Evolutionary conservation across 2,888 invertebrate genomes (phyloP), one percentile per base, ranked within the genome.

Genomic region (Ashinkailepas kermadecensis): DNA sequence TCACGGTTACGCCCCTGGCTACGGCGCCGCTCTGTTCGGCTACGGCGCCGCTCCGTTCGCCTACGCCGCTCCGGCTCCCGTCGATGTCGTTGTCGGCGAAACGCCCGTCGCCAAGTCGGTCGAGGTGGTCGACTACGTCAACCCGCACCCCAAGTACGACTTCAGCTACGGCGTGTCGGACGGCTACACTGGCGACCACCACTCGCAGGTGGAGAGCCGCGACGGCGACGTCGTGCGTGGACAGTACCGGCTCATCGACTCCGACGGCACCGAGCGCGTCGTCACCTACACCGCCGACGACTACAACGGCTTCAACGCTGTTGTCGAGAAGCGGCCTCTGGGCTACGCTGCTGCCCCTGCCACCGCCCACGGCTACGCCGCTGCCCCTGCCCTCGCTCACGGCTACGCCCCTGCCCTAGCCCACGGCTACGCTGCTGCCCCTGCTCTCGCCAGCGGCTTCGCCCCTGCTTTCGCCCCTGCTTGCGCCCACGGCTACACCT

Each of bases 301-400:
- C 18, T 70, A 80, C 67, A 81, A 82, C 79, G 85, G 85, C 58
- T 85, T 85, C 80, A 84, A 84, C 62, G 84, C 84, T 39, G 83
- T 84, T 1, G 84, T 84, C 9, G 84, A 84, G 70, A 84, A 84
- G 70, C 82, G 84, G 74, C 84, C 84, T 70, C 83, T 83, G 62
- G 78, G 83, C 54, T 83, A 83, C 57, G 58, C 58, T 58, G 58
- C 83, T 74, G 82, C 82, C 64, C 59, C 59, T 4, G 59, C 59
- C 13, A 4, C 4, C 13, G 59, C 13, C 59, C 59, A 62, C 13
- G 59, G 59, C 9, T 62, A 62, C 13, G 9, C 59, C 13, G 59
- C 59, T 18, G 59, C 59, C 59, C 59, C 59, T 8, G 59, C 59
- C n/a, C n/a, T n/a, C n/a, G 56, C 79, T 23, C n/a, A 15, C n/a